Evolutionary conservation across 2,113 vertebrate genomes (phyloP), one percentile per base, ranked within the genome.

Genomic region (Pluvianellus socialis): DNA sequence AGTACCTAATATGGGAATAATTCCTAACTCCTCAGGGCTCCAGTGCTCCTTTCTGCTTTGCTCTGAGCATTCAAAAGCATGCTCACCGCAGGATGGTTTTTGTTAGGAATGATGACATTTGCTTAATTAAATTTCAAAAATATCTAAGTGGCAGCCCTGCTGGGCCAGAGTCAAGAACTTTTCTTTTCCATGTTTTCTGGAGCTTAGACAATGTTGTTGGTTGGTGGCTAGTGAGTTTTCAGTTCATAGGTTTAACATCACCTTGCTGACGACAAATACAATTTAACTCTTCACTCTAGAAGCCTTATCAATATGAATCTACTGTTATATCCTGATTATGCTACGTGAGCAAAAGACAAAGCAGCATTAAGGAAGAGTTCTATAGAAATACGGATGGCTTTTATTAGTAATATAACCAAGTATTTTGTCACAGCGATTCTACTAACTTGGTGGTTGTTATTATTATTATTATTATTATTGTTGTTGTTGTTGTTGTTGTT

Each of bases 121-220:
- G 72, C 56, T 35, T 88, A 70, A 94, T 93, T 82, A 45, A 94
- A 92, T 95, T 96, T 96, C 75, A 96, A 50, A 97, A 94, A 85
- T 73, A 62, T 88, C 44, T 83, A 70, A 90, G 52, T 87, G 76
- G 72, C 79, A 96, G 79, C 47, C 28, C 22, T 90, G 50, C 33
- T 93, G 79, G 52, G 33, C 21, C 55, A 65, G 62, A 90, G 26
- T 90, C 38, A 70, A 91, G 50, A 84, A 79, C 79, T 73, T 79
- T 72, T 91, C 17, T 63, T 76, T 65, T 71, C 50, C 23, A 6
- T 86, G 21, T 81, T 83, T 94, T 81, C 38, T 92, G 52, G 38
- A 71, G n/a, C 42, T 90, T 63, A 80, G 55, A 42, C 76, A 35
- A 22, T 55, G 16, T 32, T 45, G 28, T 23, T 63, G 21, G 44